Base-by-base conservation (phyloP, 2,888 invertebrate species). In the Pristionchus exspectatus region DNA sequence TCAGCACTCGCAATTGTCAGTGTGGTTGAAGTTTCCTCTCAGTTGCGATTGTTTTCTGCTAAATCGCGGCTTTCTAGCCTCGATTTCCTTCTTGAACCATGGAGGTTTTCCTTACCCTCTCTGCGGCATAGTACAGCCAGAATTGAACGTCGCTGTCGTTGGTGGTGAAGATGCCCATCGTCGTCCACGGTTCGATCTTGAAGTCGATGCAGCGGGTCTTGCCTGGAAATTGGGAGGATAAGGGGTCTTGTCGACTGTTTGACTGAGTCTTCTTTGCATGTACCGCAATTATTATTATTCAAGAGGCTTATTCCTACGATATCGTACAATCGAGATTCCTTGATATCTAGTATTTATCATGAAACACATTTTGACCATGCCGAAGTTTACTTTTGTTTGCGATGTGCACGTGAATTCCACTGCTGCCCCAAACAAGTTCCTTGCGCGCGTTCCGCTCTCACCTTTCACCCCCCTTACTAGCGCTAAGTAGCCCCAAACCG, bases 71-170 rank as follows among this genome's bases (percentile, higher is more conserved):
- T 38, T 38, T 38, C 5, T 38, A n/a, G n/a, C n/a, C n/a, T n/a
- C n/a, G n/a, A n/a, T 38, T 38, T 38, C 5, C 5, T 38, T 50
- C 0, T 50, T 38, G 38, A 38, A 38, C 38, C 38, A 1, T 16
- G 14, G 66, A 10, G n/a, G 10, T 27, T 54, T 63, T 4, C 38
- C 63, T 56, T 59, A 92, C 92, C 88, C 89, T 86, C 16, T 93
- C 90, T 24, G 89, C 90, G 2, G 92, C 91, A 77, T 91, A 93
- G 72, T 89, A 90, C n/a, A 93, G 83, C 21, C 91, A 90, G 59
- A 92, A 91, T 16, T 90, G 91, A 66, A 93, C 91, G 54, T 93
- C 93, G 77, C 85, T 90, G 24, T 93, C 93, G 77, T 92, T 93
- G 74, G 92, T 91, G 24, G 92, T 91, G 90, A 92, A 93, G 89